Evolutionary conservation across 2,888 invertebrate genomes (phyloP), one percentile per base, ranked within the genome.

Genomic region (Tipula unca): DNA sequence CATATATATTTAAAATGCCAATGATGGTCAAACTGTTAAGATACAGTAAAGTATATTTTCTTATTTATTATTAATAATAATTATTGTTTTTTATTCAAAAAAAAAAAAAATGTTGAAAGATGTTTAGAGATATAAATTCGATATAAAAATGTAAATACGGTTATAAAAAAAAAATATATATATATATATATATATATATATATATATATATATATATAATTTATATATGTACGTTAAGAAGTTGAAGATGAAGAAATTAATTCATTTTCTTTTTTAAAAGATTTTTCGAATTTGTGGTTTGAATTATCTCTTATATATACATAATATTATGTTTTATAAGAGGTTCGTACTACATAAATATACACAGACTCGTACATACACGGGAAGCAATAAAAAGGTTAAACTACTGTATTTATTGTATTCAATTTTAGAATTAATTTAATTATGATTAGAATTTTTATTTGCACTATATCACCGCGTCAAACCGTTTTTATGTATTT

Each of bases 391-490:
- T 69, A 69, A 69, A 69, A 69, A 69, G 69, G 69, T 69, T 69
- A 69, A 69, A 69, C 69, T 69, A 69, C 69, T 54, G 48, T 54
- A 54, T 54, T 54, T 54, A 54, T 54, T 69, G 69, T 69, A 69
- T 69, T 69, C 25, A 25, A 69, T 20, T 69, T 69, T 6, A 48
- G 17, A 48, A 48, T 17, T 48, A 48, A 48, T 48, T 48, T 17
- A 17, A 17, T 48, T 69, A 25, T 10, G 69, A 69, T 69, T 25
- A 20, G 25, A 69, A 69, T 20, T 69, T 25, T 69, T 3, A 3
- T 48, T 17, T 25, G 25, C 0, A 1, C 25, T 32, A 32, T 32
- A 32, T 32, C 2, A 32, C 35, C n/a, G n/a, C n/a, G 35, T 35
- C 6, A 35, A 35, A 35, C 6, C 6, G 35, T 35, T 35, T 35